Conservation (phyloP, 2,113 vertebrate genomes). For the Corydoras sp. region DNA sequence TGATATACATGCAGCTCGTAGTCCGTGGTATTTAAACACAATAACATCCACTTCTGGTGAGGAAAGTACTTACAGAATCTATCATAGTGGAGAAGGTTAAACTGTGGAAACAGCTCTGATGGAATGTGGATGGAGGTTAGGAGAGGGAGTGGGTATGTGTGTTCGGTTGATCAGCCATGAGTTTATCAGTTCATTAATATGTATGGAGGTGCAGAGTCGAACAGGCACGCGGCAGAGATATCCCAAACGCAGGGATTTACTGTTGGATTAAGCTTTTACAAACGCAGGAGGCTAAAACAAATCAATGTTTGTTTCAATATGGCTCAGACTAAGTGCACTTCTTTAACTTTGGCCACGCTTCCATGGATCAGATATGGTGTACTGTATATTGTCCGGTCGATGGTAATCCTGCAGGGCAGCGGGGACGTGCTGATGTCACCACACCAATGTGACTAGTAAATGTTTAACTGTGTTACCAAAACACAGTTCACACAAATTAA, state of each 20-base stretch:
- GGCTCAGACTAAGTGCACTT: no score
- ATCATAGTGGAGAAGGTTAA: not conserved
- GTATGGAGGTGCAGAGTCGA: constrained; percentile 4
- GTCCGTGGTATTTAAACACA: not conserved
- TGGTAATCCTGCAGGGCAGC: no score
- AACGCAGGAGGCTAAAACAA: not conserved
- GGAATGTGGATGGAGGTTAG: not conserved
- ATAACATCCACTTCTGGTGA: not conserved
- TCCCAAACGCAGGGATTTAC: not conserved
- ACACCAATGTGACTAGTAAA: no score
- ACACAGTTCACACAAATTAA: no score
- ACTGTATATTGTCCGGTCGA: no score
- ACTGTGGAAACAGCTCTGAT: not conserved
- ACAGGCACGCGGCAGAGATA: constrained; percentile 1
- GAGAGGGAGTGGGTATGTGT: not conserved
- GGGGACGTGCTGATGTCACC: no score
- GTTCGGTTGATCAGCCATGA: constrained; percentile 27
- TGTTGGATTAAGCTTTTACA: not conserved
- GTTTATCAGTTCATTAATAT: constrained; percentile 38
- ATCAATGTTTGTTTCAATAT: constrained; percentile 9
- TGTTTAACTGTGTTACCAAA: no score
- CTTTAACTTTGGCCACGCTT: no score
- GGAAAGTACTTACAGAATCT: not conserved
- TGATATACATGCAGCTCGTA: not conserved
- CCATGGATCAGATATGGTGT: no score